These are phyloP conservation scores for Hippocampus zosterae DNA, from an alignment of 2,113 vertebrate species.

Conservation along the genomic window DNA sequence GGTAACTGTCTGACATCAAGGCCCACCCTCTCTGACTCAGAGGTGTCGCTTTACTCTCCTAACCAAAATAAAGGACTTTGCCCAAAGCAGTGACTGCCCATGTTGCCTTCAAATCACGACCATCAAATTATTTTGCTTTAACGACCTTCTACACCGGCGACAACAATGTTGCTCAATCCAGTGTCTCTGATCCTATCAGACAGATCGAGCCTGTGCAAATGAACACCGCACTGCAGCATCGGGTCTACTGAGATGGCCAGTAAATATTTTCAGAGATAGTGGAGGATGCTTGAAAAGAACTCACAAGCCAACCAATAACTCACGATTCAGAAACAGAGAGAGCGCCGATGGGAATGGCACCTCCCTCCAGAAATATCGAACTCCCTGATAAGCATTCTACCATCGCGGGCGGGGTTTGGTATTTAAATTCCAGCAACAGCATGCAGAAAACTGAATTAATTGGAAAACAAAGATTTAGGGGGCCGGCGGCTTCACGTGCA, in stretches of 20 bases:
- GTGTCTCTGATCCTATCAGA: conserved; percentile 50
- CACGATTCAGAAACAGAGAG: conserved; percentile 55
- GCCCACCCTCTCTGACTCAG: neutral
- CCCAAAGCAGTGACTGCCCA: conserved; percentile 36
- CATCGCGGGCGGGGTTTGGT: conserved; percentile 31
- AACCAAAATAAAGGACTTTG: conserved; percentile 47
- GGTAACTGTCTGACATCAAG: conserved; percentile 19
- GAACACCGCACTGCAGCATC: conserved; percentile 37
- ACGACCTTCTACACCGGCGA: conserved; percentile 32
- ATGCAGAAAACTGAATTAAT: conserved; percentile 34
- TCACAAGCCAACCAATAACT: conserved; percentile 69
- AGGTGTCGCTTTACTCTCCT: conserved; percentile 41
- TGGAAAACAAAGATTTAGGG: conserved; percentile 41
- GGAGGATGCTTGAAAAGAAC: conserved; percentile 56
- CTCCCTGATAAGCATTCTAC: conserved; percentile 43
- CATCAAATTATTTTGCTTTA: conserved; percentile 43
- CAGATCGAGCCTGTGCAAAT: conserved; percentile 56
- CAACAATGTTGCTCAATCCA: conserved; percentile 38
- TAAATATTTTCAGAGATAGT: conserved; percentile 67
- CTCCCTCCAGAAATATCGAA: conserved; percentile 58
- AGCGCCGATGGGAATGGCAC: conserved; percentile 58
- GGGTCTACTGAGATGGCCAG: conserved; percentile 39
- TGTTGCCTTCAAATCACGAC: conserved; percentile 40
- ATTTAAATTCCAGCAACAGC: conserved; percentile 42
- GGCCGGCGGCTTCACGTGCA: conserved; percentile 32